Evolutionary conservation across 2,888 invertebrate species (phyloP).

Genomic region (Sarcophaga caerulescens): DNA sequence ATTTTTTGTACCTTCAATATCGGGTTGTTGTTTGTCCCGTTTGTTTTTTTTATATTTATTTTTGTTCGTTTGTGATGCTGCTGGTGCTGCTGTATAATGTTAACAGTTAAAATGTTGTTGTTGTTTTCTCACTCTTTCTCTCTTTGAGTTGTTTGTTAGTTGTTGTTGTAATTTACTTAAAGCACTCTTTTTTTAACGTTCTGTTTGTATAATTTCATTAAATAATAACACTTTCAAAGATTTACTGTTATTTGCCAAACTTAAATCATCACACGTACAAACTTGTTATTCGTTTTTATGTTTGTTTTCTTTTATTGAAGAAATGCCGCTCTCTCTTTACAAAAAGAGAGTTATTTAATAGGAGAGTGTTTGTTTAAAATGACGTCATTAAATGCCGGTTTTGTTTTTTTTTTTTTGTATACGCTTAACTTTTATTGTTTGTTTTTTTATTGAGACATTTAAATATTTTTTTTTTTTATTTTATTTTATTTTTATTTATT

Average conservation of each 20-base stretch:
- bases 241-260: not conserved
- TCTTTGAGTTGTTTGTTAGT: not conserved
- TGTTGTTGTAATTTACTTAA: not conserved
- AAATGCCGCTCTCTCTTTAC: not conserved
- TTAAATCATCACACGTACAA: not conserved
- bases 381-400: constrained; percentile 71
- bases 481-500: constrained; percentile 32
- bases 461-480: not conserved
- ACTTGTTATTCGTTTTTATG: not conserved
- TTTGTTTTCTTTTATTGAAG: not conserved
- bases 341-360: not conserved
- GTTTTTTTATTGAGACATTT: not conserved
- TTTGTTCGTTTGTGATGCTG: not conserved
- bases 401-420: not conserved
- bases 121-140: not conserved
- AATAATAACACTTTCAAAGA: not conserved
- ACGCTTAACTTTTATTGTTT: constrained; percentile 32
- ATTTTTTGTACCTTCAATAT: not conserved
- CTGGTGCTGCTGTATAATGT: not conserved
- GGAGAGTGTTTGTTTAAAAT: constrained; percentile 35
- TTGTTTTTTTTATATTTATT: not conserved
- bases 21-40: not conserved
- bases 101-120: not conserved
- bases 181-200: not conserved
- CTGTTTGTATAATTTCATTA: not conserved